Conservation (phyloP, 2,888 invertebrate genomes). For the Dascillus cervinus region DNA sequence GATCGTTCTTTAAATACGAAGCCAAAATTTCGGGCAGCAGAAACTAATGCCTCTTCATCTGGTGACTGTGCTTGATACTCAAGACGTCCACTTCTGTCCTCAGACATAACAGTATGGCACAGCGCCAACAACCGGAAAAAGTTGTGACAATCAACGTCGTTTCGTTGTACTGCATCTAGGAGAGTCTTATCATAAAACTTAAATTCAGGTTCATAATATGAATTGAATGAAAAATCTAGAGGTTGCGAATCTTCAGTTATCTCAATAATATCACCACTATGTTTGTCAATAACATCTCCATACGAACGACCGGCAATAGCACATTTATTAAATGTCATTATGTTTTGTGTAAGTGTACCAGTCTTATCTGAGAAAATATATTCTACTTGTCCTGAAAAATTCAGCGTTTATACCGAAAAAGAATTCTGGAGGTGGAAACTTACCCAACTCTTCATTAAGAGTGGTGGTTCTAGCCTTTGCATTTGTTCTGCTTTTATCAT, state of each 20-base stretch:
- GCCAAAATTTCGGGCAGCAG: slow-evolving; percentile 97
- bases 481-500: slow-evolving; percentile 79
- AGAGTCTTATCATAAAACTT: slow-evolving; percentile 87
- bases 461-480: slow-evolving; percentile 97
- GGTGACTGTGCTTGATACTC: slow-evolving; percentile 96
- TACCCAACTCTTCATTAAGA: slow-evolving; percentile 91
- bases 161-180: slow-evolving; percentile 70
- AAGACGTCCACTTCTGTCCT: slow-evolving; percentile 74
- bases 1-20: slow-evolving; percentile 93
- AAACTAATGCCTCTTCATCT: slow-evolving; percentile 94
- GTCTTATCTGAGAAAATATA: slow-evolving; percentile 99
- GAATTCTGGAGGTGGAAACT: slow-evolving; percentile 19
- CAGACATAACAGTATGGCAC: slow-evolving; percentile 99
- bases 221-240: slow-evolving; percentile 92
- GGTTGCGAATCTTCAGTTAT: slow-evolving; percentile 72
- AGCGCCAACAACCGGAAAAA: slow-evolving; percentile 91
- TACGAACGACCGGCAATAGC: slow-evolving; percentile 88
- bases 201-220: slow-evolving; percentile 85
- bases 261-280: slow-evolving; percentile 81
- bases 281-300: slow-evolving; percentile 84
- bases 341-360: slow-evolving; percentile 97
- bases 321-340: slow-evolving; percentile 99
- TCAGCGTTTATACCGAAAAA: no score
- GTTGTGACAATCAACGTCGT: slow-evolving; percentile 67
- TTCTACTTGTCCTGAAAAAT: slow-evolving; percentile 85